A percentile compares a stretch with the other conserved stretches of the same genome.
Evolutionary conservation across 2,888 invertebrate genomes (phyloP).

Genomic region (Cheilosia grossa): DNA sequence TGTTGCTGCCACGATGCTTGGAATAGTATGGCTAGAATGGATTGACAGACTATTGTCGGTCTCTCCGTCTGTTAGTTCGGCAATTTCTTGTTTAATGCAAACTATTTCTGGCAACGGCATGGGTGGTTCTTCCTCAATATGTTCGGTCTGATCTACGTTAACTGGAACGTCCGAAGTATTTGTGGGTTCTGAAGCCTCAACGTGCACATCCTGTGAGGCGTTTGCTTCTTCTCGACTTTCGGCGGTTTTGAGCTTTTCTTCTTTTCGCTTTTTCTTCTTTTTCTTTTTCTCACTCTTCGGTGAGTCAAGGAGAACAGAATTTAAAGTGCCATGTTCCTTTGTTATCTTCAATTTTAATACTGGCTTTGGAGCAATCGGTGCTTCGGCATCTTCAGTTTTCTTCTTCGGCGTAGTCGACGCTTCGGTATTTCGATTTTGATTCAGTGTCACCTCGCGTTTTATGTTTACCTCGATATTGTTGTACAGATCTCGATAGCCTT

Average conservation of each 20-base stretch:
- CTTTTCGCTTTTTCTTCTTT: conserved; percentile 81
- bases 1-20: conserved; percentile 63
- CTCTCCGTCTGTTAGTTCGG: conserved; percentile 69
- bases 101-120: conserved; percentile 71
- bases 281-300: conserved; percentile 77
- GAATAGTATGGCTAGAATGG: conserved; percentile 26
- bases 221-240: conserved; percentile 70
- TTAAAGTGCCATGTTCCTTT: conserved; percentile 82
- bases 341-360: conserved; percentile 82
- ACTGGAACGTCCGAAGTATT: not conserved
- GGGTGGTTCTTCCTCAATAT: conserved; percentile 17
- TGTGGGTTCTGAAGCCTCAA: not conserved
- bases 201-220: conserved; percentile 36
- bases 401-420: conserved; percentile 11
- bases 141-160: not conserved
- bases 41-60: conserved; percentile 36
- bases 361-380: conserved; percentile 73
- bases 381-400: conserved; percentile 55
- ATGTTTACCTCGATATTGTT: conserved; percentile 72
- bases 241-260: conserved; percentile 66
- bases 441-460: conserved; percentile 77
- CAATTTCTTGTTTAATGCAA: conserved; percentile 78
- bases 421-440: conserved; percentile 68
- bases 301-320: conserved; percentile 81
- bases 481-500: conserved; percentile 66